Percentiles rank a stretch among this genome's conserved stretches.
These are phyloP conservation scores for Belgica antarctica DNA, from an alignment of 2,888 invertebrate species.

Conservation along the genomic window DNA sequence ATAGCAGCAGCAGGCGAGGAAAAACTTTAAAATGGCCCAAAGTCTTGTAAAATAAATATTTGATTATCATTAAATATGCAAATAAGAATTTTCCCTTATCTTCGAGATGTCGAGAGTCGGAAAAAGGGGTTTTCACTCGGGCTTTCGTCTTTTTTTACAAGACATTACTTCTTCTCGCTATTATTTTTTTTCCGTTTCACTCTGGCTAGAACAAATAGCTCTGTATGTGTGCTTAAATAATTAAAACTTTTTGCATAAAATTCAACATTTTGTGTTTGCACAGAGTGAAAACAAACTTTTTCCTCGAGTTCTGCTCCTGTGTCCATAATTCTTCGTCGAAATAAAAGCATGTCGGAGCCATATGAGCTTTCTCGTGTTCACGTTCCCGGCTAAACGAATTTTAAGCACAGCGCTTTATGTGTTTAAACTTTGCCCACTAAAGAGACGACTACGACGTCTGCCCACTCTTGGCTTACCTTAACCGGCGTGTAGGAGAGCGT, in stretches of 20 bases:
- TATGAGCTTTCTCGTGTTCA: not conserved
- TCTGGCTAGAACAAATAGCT: slow-evolving; percentile 29
- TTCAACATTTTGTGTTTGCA: slow-evolving; percentile 36
- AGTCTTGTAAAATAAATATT: slow-evolving; percentile 44
- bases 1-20: not conserved
- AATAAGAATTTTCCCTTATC: slow-evolving; percentile 41
- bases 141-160: slow-evolving; percentile 10
- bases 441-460: not conserved
- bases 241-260: slow-evolving; percentile 42
- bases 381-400: not conserved
- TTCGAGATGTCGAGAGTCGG: not conserved
- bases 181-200: too few species aligned
- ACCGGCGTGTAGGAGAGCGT: slow-evolving; percentile 75
- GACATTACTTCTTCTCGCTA: too few species aligned
- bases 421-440: slow-evolving; percentile 8
- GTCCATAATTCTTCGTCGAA: not conserved
- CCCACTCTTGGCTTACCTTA: slow-evolving; percentile 50
- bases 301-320: not conserved
- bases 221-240: slow-evolving; percentile 41
- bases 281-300: too few species aligned
- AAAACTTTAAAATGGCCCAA: slow-evolving; percentile 44
- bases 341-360: not conserved
- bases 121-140: slow-evolving; percentile 27
- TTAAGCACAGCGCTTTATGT: slow-evolving; percentile 1
- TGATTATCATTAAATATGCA: slow-evolving; percentile 44